These are phyloP conservation scores for Mayetiola destructor DNA, from an alignment of 2,888 invertebrate species.

Conservation along the genomic window DNA sequence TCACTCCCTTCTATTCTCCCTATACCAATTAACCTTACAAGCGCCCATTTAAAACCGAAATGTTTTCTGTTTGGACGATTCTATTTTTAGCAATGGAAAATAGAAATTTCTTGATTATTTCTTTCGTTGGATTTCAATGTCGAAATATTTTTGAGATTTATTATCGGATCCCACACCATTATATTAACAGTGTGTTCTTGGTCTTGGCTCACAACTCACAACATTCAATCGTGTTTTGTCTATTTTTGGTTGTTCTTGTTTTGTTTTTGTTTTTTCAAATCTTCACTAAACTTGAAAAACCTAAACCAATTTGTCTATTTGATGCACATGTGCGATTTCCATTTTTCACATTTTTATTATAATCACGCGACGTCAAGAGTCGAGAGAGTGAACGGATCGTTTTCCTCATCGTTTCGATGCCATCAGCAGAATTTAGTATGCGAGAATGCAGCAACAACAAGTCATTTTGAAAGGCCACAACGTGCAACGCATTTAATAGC, in stretches of 20 bases:
- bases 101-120: background rate
- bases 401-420: background rate
- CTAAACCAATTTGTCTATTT: conserved; percentile 2
- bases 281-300: background rate
- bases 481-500: background rate
- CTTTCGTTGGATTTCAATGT: conserved; percentile 3
- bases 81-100: background rate
- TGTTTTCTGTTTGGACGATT: background rate
- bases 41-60: too few species aligned
- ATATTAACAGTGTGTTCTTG: too few species aligned
- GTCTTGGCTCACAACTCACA: too few species aligned
- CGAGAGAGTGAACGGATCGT: background rate
- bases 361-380: background rate
- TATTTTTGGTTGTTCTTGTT: too few species aligned
- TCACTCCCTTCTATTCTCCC: background rate
- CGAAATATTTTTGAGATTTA: conserved; percentile 4
- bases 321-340: conserved; percentile 11
- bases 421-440: background rate
- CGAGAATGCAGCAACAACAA: too few species aligned
- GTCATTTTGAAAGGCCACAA: background rate
- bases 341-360: background rate
- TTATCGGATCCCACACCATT: too few species aligned
- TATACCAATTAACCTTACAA: background rate
- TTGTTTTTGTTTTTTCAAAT: background rate
- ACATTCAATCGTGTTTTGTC: too few species aligned